A percentile compares a stretch with the other conserved stretches of the same genome.
Conservation (phyloP, 2,113 vertebrate genomes). For the Macrotis lagotis region DNA sequence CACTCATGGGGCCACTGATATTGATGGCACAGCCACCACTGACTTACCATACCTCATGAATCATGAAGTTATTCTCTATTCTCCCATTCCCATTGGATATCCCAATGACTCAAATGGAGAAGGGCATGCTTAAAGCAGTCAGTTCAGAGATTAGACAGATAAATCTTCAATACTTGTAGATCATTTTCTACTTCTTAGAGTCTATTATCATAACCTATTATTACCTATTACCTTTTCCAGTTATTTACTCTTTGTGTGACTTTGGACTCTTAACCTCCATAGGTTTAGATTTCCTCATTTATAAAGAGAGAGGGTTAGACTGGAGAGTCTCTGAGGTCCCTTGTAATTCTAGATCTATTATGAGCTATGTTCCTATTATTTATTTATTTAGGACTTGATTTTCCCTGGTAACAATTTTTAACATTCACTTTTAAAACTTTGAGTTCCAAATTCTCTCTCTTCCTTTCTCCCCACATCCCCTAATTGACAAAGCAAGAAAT, state of each 20-base stretch:
- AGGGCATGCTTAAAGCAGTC: neutral
- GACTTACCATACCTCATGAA: neutral
- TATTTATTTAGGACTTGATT: too few relatives aligned
- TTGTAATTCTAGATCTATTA: neutral
- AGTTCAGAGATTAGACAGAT: neutral
- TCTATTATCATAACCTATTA: too few relatives aligned
- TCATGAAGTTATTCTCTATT: neutral
- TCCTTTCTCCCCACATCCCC: too few relatives aligned
- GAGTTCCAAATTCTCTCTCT: too few relatives aligned
- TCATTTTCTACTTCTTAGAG: neutral
- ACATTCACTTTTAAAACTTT: too few relatives aligned
- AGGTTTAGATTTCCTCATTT: neutral
- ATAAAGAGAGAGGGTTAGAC: neutral
- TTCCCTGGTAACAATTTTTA: too few relatives aligned
- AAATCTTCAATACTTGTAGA: neutral
- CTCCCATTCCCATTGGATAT: neutral
- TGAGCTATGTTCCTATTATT: too few relatives aligned
- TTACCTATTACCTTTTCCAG: too few relatives aligned
- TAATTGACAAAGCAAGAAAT: too few relatives aligned
- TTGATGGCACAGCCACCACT: neutral
- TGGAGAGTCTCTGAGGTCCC: neutral
- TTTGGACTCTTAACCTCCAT: neutral
- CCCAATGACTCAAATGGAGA: neutral
- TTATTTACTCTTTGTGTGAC: neutral
- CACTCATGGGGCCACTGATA: neutral